A percentile compares a stretch with the other conserved stretches of the same genome.
These are phyloP conservation scores for Lepilemur ruficaudatus DNA, from an alignment of 2,797 vertebrate species.

Conservation along the genomic window DNA sequence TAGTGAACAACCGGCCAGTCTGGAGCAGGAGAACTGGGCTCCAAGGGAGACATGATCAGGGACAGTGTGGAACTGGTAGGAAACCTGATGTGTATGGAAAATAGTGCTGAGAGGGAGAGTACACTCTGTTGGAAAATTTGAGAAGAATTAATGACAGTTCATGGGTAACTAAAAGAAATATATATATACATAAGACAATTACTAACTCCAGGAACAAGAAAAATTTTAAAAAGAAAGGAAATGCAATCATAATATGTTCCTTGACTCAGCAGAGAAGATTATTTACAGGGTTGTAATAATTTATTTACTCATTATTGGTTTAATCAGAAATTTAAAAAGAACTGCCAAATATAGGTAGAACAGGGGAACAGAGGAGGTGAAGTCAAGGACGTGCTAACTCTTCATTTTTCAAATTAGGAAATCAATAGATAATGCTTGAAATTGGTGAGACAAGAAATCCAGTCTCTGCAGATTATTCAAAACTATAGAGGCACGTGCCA, in stretches of 20 bases:
- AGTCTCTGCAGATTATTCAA: neutral
- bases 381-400: neutral
- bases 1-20: fast-evolving
- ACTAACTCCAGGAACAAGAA: neutral
- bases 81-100: neutral
- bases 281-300: neutral
- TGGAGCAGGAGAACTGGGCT: neutral
- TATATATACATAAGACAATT: neutral
- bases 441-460: neutral
- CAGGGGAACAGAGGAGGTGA: neutral
- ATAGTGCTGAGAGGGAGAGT: neutral
- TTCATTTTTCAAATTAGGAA: neutral
- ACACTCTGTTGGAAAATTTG: neutral
- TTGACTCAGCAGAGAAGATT: neutral
- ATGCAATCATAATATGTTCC: neutral
- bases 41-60: neutral
- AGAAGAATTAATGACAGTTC: neutral
- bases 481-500: neutral
- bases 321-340: neutral
- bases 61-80: neutral
- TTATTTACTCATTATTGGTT: neutral
- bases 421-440: neutral
- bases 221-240: neutral
- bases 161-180: neutral
- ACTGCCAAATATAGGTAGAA: neutral